Evolutionary conservation across 2,797 vertebrate genomes (phyloP).

Genomic region (Todus mexicanus): DNA sequence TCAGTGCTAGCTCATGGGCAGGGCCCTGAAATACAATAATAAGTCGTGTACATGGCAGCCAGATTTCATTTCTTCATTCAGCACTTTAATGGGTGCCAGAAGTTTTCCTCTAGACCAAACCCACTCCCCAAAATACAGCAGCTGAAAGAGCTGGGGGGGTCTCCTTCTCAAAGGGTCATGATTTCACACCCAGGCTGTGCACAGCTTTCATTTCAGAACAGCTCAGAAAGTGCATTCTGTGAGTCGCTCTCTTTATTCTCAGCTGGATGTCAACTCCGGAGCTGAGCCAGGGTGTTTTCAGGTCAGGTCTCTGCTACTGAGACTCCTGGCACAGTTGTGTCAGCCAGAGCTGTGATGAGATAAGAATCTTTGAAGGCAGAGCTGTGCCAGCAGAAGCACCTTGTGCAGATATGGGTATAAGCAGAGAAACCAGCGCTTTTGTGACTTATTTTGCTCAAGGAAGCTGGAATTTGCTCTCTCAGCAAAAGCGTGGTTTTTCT

Average conservation of each 20-base stretch:
- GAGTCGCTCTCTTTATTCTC: neutral
- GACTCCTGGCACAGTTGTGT: neutral
- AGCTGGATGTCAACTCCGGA: fast-evolving
- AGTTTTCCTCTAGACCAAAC: neutral
- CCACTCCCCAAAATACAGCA: neutral
- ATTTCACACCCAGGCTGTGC: neutral
- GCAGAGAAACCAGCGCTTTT: neutral
- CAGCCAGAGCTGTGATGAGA: neutral
- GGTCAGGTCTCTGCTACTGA: neutral
- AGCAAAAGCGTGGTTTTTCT: neutral
- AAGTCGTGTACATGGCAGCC: fast-evolving
- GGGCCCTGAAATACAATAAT: neutral
- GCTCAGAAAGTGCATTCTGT: neutral
- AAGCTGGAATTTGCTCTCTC: neutral
- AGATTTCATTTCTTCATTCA: neutral
- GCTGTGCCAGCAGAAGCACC: neutral
- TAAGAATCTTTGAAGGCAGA: neutral
- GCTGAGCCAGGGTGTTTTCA: neutral
- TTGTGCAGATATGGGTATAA: neutral
- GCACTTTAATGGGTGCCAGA: neutral
- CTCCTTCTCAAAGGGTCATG: neutral
- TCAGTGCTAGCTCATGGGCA: neutral
- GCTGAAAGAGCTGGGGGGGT: neutral
- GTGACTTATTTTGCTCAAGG: neutral
- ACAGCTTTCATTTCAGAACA: neutral